Conservation (phyloP, 2,888 invertebrate genomes). For the Yponomeuta sedellus region DNA sequence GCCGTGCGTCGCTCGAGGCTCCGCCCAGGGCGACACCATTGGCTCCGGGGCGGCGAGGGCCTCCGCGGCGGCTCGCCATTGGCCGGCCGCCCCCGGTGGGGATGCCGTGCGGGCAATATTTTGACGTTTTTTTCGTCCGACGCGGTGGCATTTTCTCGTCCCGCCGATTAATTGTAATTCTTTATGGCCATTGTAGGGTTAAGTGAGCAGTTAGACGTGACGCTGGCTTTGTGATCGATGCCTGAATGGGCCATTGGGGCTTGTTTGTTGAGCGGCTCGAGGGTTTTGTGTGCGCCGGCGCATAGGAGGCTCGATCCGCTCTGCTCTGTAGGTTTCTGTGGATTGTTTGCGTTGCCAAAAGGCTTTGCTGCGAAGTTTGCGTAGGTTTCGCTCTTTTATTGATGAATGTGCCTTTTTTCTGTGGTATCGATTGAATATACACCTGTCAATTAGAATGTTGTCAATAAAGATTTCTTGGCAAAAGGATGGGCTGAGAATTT, state of each 20-base stretch:
- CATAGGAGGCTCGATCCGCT: slow-evolving; percentile 19
- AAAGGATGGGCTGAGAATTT: not conserved
- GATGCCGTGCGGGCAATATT: slow-evolving; percentile 61
- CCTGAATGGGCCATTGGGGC: slow-evolving; percentile 38
- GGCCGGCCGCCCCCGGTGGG: slow-evolving; percentile 56
- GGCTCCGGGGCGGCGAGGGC: slow-evolving; percentile 60
- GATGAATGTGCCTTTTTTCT: not conserved
- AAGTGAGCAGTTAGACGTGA: slow-evolving; percentile 64
- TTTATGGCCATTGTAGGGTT: slow-evolving; percentile 72
- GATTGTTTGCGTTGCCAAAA: slow-evolving; percentile 27
- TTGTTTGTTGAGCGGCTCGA: slow-evolving; percentile 23
- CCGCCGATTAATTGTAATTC: slow-evolving; percentile 73
- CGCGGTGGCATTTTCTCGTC: slow-evolving; percentile 68
- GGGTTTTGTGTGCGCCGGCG: slow-evolving; percentile 45
- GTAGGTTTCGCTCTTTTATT: not conserved
- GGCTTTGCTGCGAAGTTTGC: not conserved
- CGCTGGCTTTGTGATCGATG: slow-evolving; percentile 43
- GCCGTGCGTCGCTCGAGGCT: slow-evolving; percentile 64
- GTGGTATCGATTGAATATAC: not conserved
- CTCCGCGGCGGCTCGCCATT: slow-evolving; percentile 54
- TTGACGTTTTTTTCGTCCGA: slow-evolving; percentile 64
- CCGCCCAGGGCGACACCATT: slow-evolving; percentile 69
- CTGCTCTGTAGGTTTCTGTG: slow-evolving; percentile 21
- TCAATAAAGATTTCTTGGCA: not conserved
- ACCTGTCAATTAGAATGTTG: slow-evolving; percentile 1